Percentiles rank a stretch among this genome's conserved stretches.
Evolutionary conservation across 2,888 invertebrate species (phyloP).

Genomic region (Drosophila bunnanda): DNA sequence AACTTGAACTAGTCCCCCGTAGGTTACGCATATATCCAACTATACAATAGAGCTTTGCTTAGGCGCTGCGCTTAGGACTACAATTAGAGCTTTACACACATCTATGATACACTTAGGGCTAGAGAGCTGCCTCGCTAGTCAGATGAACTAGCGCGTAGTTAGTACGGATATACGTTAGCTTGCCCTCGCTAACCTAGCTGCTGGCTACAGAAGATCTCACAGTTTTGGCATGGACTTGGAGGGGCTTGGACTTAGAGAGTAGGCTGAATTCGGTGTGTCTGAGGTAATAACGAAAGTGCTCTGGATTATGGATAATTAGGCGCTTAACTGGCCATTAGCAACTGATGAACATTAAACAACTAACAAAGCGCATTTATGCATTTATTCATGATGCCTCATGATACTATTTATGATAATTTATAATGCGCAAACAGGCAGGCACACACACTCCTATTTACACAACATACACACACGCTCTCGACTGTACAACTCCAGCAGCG

Average conservation of each 20-base stretch:
- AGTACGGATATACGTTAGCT: slow-evolving; percentile 2
- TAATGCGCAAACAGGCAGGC: slow-evolving; percentile 38
- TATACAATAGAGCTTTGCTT: slow-evolving; percentile 62
- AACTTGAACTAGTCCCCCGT: slow-evolving; percentile 69
- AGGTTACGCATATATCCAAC: slow-evolving; percentile 54
- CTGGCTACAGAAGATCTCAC: slow-evolving; percentile 45
- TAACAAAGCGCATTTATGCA: slow-evolving; percentile 72
- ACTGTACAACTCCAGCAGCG: slow-evolving; percentile 39
- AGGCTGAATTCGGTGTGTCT: slow-evolving; percentile 28
- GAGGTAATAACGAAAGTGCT: slow-evolving; percentile 61
- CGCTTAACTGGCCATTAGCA: slow-evolving; percentile 49
- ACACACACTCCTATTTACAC: slow-evolving; percentile 60
- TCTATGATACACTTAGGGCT: slow-evolving; percentile 61
- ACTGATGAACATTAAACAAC: slow-evolving; percentile 64
- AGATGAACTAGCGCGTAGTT: slow-evolving; percentile 8
- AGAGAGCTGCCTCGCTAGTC: slow-evolving; percentile 32
- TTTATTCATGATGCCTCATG: slow-evolving; percentile 57
- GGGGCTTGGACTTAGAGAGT: slow-evolving; percentile 17
- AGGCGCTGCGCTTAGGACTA: slow-evolving; percentile 42
- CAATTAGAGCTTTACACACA: slow-evolving; percentile 65
- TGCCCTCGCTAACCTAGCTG: slow-evolving; percentile 53
- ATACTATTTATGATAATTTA: slow-evolving; percentile 50
- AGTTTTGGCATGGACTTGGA: slow-evolving; percentile 45
- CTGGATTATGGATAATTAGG: slow-evolving; percentile 52
- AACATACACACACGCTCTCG: slow-evolving; percentile 28